phyloP scores from a whole-genome alignment of 2,113 vertebrate species.

The Hemibagrus wyckioides region DNA sequence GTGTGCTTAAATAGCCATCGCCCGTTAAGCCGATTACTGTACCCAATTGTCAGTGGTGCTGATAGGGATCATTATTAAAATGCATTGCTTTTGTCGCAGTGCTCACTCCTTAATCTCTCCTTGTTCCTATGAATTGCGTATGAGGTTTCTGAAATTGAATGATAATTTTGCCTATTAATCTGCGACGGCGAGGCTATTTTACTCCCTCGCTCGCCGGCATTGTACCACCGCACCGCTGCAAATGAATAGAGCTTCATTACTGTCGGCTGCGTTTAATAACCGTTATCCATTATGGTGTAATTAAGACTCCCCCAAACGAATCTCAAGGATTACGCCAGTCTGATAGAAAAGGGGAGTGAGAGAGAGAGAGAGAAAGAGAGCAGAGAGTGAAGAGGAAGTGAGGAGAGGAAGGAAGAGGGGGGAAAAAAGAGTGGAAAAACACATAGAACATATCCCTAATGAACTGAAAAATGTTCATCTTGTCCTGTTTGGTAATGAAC shows the following conservation, averaged over 20 bases:
- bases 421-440: constrained; percentile 75
- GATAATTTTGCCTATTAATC: constrained; percentile 99
- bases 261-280: constrained; percentile 96
- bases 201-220: constrained; percentile 85
- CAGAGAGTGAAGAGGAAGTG: constrained; percentile 51
- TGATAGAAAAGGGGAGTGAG: constrained; percentile 59
- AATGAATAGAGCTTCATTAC: constrained; percentile 99
- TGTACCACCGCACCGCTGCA: constrained; percentile 67
- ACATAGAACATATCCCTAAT: constrained; percentile 98
- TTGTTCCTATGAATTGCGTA: constrained; percentile 95
- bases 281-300: constrained; percentile 99
- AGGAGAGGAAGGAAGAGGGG: constrained; percentile 7
- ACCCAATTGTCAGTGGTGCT: constrained; percentile 70
- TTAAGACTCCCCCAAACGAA: constrained; percentile 99
- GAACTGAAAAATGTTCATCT: constrained; percentile 99
- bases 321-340: constrained; percentile 91
- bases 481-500: constrained; percentile 96
- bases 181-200: constrained; percentile 92
- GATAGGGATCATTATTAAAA: constrained; percentile 84
- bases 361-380: constrained; percentile 53
- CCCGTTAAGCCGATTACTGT: constrained; percentile 87
- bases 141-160: constrained; percentile 99
- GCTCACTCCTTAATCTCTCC: constrained; percentile 90
- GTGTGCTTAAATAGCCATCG: constrained; percentile 86
- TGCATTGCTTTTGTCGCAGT: constrained; percentile 87